Evolutionary conservation across 2,888 invertebrate species (phyloP).

Genomic region (Limnephilus marmoratus): DNA sequence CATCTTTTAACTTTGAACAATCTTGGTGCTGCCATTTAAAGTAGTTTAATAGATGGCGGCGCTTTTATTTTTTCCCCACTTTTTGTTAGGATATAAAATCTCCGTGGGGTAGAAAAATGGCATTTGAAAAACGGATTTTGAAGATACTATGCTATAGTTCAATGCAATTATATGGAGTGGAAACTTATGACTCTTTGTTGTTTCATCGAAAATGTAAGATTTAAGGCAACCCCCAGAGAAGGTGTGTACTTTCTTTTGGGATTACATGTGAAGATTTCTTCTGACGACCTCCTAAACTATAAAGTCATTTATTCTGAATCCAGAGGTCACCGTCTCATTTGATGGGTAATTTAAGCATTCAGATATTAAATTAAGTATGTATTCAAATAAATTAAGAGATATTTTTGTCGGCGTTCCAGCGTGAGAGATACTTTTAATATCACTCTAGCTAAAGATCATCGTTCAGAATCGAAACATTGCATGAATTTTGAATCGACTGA

Average conservation of each 20-base stretch:
- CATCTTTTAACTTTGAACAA: background rate
- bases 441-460: no score
- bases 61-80: background rate
- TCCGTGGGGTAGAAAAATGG: background rate
- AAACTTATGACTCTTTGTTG: background rate
- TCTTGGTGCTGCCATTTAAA: background rate
- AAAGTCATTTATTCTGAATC: background rate
- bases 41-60: background rate
- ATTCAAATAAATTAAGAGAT: background rate
- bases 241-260: background rate
- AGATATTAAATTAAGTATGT: background rate
- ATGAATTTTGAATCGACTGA: no score
- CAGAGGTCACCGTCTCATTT: background rate
- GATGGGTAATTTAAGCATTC: background rate
- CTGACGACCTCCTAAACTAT: background rate
- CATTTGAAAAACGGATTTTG: background rate
- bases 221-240: background rate
- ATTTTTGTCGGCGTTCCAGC: background rate
- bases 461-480: no score
- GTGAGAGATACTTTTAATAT: no score
- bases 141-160: background rate
- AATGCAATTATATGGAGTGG: background rate
- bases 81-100: background rate
- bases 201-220: background rate
- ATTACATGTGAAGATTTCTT: background rate